Base-by-base conservation (phyloP, 92 coral and sea anemone species). In the Meandrina meandrites region DNA sequence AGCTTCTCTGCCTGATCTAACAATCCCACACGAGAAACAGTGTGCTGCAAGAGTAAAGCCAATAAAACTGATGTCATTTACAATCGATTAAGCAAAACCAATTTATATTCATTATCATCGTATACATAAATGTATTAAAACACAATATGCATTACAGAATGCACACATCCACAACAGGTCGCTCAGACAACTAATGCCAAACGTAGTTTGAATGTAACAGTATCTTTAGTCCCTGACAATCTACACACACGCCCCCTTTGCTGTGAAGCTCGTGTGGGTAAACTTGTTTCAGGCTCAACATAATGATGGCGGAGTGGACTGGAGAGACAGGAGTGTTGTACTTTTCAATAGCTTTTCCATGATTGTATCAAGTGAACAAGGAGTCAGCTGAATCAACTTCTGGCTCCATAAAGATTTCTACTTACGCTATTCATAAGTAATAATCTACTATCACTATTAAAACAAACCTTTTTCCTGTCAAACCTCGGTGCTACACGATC, bases 401-500 rank as follows among this genome's bases (percentile, higher is more conserved):
- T 62, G 69, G 31, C 28, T 24, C 21, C 69, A 24, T 30, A n/a
- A n/a, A 22, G 30, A 7, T 8, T 62, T 62, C 15, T 17, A 66
- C 35, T 30, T 14, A 66, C 71, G 28, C 34, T 66, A 10, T 24
- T 42, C 51, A 69, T 57, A 6, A 16, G 28, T 21, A 22, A 24
- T 72, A 4, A 40, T 30, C 37, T 35, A 9, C 56, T 37, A 6
- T 50, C n/a, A 42, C 37, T 37, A 17, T n/a, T 18, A 36, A 75
- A 78, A 82, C 87, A 47, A 75, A 95, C 98, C 99, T 95, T 97
- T 86, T 97, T 97, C 72, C 99, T 91, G 81, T 97, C 99, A 81
- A 97, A 90, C 51, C 99, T 88, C 54, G 99, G 99, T 53, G 99
- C 92, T 21, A 97, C 99, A 74, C 99, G 99, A 91, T 97, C 99